Evolutionary conservation across 2,113 vertebrate genomes (phyloP).

Genomic region (Lamprologus callipterus): DNA sequence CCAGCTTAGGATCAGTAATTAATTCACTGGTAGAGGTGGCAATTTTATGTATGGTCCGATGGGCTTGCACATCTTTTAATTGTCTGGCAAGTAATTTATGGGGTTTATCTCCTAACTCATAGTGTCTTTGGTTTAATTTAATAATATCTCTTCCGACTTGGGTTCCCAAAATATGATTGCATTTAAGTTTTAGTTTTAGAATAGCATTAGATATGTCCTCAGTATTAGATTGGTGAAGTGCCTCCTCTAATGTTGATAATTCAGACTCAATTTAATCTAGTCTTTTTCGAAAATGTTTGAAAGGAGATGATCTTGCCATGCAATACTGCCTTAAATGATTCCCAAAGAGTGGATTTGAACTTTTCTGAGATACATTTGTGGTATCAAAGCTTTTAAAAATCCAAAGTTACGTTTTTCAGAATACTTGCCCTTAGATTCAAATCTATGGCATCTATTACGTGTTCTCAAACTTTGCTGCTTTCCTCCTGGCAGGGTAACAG

Average conservation of each 20-base stretch:
- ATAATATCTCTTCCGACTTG: rapidly evolving
- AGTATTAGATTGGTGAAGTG: neutral
- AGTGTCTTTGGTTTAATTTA: neutral
- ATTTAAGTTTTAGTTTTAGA: neutral
- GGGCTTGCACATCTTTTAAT: neutral
- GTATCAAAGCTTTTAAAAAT: neutral
- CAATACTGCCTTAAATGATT: neutral
- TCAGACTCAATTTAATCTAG: neutral
- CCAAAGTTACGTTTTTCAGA: neutral
- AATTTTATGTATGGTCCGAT: rapidly evolving
- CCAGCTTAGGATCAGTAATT: neutral
- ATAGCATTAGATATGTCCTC: neutral
- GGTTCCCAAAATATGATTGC: neutral
- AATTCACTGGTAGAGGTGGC: neutral
- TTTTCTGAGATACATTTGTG: neutral
- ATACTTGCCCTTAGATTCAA: neutral
- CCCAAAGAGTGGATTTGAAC: neutral
- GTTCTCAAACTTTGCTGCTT: neutral
- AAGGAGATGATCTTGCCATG: neutral
- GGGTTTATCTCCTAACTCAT: neutral
- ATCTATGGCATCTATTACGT: neutral
- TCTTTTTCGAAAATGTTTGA: neutral
- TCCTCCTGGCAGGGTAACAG: neutral
- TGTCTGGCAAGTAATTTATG: neutral
- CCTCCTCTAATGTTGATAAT: neutral